Evolutionary conservation across 2,797 vertebrate species (phyloP).

Genomic region (Halcyon smyrnensis): DNA sequence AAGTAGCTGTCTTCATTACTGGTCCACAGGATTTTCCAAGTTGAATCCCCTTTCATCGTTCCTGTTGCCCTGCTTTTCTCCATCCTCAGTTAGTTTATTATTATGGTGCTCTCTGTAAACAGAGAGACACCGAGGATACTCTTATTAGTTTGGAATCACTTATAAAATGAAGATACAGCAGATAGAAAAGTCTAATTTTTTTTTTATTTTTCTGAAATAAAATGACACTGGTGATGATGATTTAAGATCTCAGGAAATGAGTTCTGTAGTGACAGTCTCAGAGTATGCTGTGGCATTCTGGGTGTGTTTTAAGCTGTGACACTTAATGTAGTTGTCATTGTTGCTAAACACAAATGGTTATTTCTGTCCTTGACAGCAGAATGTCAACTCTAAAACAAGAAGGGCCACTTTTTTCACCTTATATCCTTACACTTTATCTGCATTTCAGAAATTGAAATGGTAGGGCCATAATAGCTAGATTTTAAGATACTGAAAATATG

Average conservation of each 20-base stretch:
- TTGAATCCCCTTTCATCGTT: background rate
- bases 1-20: background rate
- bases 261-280: background rate
- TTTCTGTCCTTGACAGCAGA: background rate
- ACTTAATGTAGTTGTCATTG: background rate
- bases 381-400: background rate
- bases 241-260: rapidly evolving
- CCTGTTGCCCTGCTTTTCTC: background rate
- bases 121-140: background rate
- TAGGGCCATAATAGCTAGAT: background rate
- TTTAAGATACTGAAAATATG: background rate
- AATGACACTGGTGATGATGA: background rate
- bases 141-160: background rate
- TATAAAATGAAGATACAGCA: background rate
- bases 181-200: background rate
- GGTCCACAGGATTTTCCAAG: background rate
- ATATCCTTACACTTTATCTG: background rate
- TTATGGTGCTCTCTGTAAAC: background rate
- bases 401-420: background rate
- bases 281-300: background rate
- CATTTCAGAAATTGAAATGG: background rate
- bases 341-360: background rate
- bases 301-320: background rate
- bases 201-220: background rate
- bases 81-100: background rate